Evolutionary conservation across 2,113 vertebrate genomes (phyloP), one percentile per base, ranked within the genome.

Genomic region (Eulacestoma nigropectus): DNA sequence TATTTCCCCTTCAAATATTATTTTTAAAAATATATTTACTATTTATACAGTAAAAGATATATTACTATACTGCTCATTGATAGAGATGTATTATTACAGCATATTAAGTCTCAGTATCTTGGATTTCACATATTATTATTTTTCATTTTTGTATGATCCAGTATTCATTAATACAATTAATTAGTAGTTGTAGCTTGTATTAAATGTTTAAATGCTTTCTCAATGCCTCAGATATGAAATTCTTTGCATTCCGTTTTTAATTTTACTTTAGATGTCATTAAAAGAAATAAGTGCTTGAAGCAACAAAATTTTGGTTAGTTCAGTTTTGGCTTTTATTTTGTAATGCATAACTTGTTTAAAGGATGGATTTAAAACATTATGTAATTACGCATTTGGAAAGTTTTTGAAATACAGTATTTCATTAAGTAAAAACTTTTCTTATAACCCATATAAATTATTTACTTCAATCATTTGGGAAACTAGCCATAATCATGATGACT

Each of bases 401-500:
- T 91, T 96, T 95, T 67, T 92, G 29, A 90, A 88, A 95, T 79
- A 67, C 39, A 52, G 23, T 29, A 26, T 86, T 90, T 88, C 63
- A 78, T 69, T 67, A 87, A 64, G 72, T 44, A 67, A 92, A 84
- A 94, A 96, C 84, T 88, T 96, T 93, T 78, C 35, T 90, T 89
- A 42, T 53, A 92, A 76, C 49, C 23, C 47, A 83, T 90, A 79
- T 96, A 94, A 96, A 96, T 93, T 86, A 90, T 93, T 97, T 90
- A 89, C 56, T 80, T 94, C 81, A 33, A 95, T 95, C 80, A 94
- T 89, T 96, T 97, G 95, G 67, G 68, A 97, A 97, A 87, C 86
- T 64, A 97, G 94, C 91, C 72, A 52, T 96, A 97, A 97, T 97
- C 91, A 96, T 76, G 88, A 90, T 96, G 67, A 89, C 88, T 97